Percentiles rank a stretch among this genome's conserved stretches.
Evolutionary conservation across 2,888 invertebrate species (phyloP).

Genomic region (Thelaira solivaga): DNA sequence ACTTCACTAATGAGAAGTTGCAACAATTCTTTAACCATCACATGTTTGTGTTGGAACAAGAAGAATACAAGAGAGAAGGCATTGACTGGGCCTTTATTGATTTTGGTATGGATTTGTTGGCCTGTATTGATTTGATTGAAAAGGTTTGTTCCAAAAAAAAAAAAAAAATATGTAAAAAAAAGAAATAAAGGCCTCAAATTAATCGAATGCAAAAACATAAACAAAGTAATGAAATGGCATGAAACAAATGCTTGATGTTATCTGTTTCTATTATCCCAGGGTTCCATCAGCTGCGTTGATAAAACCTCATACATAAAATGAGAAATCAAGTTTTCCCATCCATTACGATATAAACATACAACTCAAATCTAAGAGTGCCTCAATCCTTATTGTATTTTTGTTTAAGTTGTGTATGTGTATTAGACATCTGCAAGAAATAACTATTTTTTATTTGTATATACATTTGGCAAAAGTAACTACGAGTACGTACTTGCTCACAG

Average conservation of each 20-base stretch:
- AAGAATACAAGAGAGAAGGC: slow-evolving; percentile 98
- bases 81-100: slow-evolving; percentile 99
- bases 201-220: slow-evolving; percentile 30
- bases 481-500: too few relatives aligned
- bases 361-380: not conserved
- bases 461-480: too few relatives aligned
- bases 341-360: not conserved
- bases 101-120: slow-evolving; percentile 98
- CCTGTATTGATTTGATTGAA: slow-evolving; percentile 99
- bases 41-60: slow-evolving; percentile 99
- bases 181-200: slow-evolving; percentile 15
- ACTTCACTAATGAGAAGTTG: slow-evolving; percentile 99
- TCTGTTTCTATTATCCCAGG: not conserved
- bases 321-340: slow-evolving; percentile 9
- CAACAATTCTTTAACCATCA: slow-evolving; percentile 99
- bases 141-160: slow-evolving; percentile 82
- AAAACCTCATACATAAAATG: slow-evolving; percentile 3
- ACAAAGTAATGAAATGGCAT: slow-evolving; percentile 9
- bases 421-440: too few relatives aligned
- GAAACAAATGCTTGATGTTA: not conserved
- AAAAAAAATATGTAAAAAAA: not conserved
- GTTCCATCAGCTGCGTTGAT: not conserved
- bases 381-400: not conserved
- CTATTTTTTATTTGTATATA: too few relatives aligned
- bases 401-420: slow-evolving; percentile 5